phyloP scores from a whole-genome alignment of 1,140 invertebrate species.

The Octopus sinensis region DNA sequence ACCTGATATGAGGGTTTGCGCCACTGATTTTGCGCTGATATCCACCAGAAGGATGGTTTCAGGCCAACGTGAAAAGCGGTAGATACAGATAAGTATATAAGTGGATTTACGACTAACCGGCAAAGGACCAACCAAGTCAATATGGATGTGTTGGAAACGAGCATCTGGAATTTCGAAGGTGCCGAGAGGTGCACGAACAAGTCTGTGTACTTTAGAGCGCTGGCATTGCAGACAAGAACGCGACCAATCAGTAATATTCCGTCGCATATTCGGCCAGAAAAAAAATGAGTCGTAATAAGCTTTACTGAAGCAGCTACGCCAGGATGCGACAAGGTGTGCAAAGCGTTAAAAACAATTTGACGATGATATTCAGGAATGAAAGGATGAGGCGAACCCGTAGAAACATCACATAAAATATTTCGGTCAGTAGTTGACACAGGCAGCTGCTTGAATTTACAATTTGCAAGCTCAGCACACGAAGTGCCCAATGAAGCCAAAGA shows the following conservation, averaged over 20 bases:
- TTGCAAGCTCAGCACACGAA: no score
- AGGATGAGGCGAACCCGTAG: no score
- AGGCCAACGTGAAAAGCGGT: neutral
- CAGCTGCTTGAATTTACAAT: no score
- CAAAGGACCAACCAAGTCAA: neutral
- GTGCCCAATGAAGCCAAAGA: no score
- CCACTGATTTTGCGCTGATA: neutral
- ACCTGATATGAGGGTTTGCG: neutral
- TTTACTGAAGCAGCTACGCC: neutral
- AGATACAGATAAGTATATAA: neutral
- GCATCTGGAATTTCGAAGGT: neutral
- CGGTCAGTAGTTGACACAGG: no score
- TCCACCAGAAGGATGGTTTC: neutral
- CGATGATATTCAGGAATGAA: no score
- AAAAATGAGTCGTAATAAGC: neutral
- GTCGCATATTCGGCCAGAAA: neutral
- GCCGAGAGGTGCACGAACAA: neutral
- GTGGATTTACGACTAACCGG: neutral
- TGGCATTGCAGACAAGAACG: neutral
- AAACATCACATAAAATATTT: no score
- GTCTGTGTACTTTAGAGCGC: neutral
- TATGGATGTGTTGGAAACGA: neutral
- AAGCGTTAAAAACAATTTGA: no score
- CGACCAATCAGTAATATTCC: neutral
- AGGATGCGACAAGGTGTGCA: no score